Conservation (phyloP, 2,113 vertebrate genomes). For the Crotalus viridis region DNA sequence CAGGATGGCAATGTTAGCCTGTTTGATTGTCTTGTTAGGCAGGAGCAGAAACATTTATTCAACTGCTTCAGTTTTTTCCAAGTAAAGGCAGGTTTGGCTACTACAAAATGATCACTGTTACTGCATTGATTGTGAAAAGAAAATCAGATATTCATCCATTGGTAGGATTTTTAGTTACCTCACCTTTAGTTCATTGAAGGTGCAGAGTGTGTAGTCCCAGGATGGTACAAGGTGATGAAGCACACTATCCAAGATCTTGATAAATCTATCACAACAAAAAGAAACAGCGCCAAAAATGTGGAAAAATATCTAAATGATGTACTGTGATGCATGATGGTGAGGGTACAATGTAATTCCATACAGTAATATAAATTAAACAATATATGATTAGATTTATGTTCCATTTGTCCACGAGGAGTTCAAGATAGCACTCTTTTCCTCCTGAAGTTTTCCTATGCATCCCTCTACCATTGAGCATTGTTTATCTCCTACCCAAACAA, state of each 20-base stretch:
- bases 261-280: constrained; percentile 78
- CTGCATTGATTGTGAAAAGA: neutral
- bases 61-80: neutral
- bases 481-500: neutral
- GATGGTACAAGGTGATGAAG: constrained; percentile 91
- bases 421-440: neutral
- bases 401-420: neutral
- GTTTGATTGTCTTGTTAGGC: neutral
- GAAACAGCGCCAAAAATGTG: neutral
- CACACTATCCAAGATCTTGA: constrained; percentile 87
- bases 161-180: constrained; percentile 24
- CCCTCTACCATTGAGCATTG: neutral
- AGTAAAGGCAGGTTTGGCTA: neutral
- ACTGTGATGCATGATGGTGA: neutral
- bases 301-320: neutral
- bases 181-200: constrained; percentile 94
- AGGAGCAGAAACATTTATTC: neutral
- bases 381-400: neutral
- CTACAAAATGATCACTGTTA: neutral
- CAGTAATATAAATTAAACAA: neutral
- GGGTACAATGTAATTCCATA: neutral
- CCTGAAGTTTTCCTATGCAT: neutral
- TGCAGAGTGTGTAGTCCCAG: constrained; percentile 93
- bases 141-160: neutral
- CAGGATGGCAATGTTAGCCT: neutral